Evolutionary conservation across 2,888 invertebrate genomes (phyloP).

Genomic region (Theodoxus fluviatilis): DNA sequence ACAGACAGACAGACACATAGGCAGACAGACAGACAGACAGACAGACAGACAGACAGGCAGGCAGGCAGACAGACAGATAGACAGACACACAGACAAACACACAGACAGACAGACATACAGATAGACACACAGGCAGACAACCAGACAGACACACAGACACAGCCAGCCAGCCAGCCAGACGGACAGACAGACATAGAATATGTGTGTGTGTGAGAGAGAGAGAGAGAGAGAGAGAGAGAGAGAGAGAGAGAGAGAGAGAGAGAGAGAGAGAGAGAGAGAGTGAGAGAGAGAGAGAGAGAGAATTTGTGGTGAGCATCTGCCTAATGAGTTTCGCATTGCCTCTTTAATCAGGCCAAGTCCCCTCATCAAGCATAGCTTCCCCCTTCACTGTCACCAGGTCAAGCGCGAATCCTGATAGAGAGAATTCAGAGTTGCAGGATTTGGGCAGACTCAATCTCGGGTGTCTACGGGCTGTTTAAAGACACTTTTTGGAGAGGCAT

Average conservation of each 20-base stretch:
- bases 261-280: neutral
- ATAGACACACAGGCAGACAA: neutral
- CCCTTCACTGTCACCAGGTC: no score
- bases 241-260: neutral
- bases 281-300: neutral
- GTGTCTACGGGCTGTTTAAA: no score
- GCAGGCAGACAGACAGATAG: neutral
- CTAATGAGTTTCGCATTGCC: no score
- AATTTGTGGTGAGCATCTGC: no score
- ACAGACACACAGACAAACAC: neutral
- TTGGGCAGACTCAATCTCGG: no score
- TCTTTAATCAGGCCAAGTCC: no score
- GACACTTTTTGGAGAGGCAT: no score
- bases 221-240: neutral
- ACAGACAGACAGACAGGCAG: neutral
- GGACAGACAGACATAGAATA: neutral
- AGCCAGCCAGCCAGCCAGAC: neutral
- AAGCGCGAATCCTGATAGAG: no score
- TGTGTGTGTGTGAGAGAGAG: constrained; percentile 3
- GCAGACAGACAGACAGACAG: neutral
- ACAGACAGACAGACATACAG: neutral
- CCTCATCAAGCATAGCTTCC: no score
- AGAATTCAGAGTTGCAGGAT: no score
- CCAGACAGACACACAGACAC: neutral
- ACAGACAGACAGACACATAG: constrained; percentile 1